Conservation (phyloP, 2,888 invertebrate species). For the Ophonus ardosiacus region DNA sequence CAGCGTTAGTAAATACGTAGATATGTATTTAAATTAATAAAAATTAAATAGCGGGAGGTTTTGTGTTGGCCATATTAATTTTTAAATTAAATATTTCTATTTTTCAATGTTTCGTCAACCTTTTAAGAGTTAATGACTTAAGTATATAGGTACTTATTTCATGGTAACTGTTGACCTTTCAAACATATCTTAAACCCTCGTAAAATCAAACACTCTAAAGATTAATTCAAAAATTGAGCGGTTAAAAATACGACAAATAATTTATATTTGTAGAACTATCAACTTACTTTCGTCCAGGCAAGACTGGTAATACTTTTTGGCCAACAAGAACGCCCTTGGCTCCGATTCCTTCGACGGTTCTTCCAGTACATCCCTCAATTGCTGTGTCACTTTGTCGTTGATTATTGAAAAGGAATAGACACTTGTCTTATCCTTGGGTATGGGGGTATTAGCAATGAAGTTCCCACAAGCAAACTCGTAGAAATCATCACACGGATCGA, state of each 20-base stretch:
- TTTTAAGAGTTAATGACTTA: too few relatives aligned
- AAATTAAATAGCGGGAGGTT: too few relatives aligned
- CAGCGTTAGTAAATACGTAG: too few relatives aligned
- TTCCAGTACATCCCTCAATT: constrained; percentile 81
- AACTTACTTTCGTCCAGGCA: constrained; percentile 90
- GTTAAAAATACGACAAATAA: neutral
- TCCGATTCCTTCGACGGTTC: constrained; percentile 78
- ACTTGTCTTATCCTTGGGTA: constrained; percentile 86
- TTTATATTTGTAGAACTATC: neutral
- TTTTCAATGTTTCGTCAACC: too few relatives aligned
- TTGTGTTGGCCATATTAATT: too few relatives aligned
- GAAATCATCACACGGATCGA: constrained; percentile 88
- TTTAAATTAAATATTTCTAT: too few relatives aligned
- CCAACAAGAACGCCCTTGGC: constrained; percentile 82
- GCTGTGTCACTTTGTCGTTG: constrained; percentile 82
- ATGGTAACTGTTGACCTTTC: too few relatives aligned
- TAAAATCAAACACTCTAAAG: too few relatives aligned
- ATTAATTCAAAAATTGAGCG: too few relatives aligned
- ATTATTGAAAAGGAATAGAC: constrained; percentile 84
- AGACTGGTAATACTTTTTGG: constrained; percentile 86
- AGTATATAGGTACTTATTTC: too few relatives aligned
- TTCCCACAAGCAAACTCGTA: constrained; percentile 87
- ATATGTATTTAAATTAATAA: too few relatives aligned
- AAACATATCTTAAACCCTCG: too few relatives aligned
- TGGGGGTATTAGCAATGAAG: constrained; percentile 81